Evolutionary conservation across 2,113 vertebrate genomes (phyloP), one percentile per base, ranked within the genome.

Genomic region (Oplegnathus fasciatus): DNA sequence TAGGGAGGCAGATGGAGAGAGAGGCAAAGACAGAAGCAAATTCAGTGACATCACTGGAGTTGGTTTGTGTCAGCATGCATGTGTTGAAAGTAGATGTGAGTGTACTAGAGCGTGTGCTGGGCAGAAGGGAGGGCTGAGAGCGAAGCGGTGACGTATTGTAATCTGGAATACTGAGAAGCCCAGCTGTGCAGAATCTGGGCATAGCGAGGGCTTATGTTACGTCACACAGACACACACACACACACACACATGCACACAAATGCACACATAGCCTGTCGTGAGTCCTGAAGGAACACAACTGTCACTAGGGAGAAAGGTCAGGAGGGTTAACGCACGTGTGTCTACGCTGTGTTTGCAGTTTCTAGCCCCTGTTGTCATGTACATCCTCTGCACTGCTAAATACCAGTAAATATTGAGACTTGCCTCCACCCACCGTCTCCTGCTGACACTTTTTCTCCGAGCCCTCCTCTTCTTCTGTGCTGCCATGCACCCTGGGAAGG

Each of bases 151-250:
- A 95, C 92, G 93, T 95, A 93, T 91, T 91, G 89, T 95, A 95
- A 95, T 95, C 94, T 96, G 93, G 92, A 94, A 94, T 94, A 94
- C 94, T 92, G 81, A 93, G 94, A 94, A 94, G 80, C 88, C 93
- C 95, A 95, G 94, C 94, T 95, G 94, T 94, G 93, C 93, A 90
- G 90, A 94, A 94, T 93, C 91, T 92, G 92, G 91, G 84, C 89
- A 94, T 72, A 68, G 92, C 71, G 24, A 86, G 82, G 86, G 92
- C 85, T 94, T 95, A 94, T 81, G 92, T 95, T 95, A 94, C 92
- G 80, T 95, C 94, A 94, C 82, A 66, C 82, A 71, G 8, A 65
- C 82, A 57, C 75, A 75, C 81, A 81, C 83, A 73, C 55, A 58
- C 34, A 44, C 54, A 80, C 70, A 75, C 62, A 75, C 60, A 76